Percentiles rank a stretch among this genome's conserved stretches.
Evolutionary conservation across 2,888 invertebrate genomes (phyloP).

Genomic region (Drosophila colorata): DNA sequence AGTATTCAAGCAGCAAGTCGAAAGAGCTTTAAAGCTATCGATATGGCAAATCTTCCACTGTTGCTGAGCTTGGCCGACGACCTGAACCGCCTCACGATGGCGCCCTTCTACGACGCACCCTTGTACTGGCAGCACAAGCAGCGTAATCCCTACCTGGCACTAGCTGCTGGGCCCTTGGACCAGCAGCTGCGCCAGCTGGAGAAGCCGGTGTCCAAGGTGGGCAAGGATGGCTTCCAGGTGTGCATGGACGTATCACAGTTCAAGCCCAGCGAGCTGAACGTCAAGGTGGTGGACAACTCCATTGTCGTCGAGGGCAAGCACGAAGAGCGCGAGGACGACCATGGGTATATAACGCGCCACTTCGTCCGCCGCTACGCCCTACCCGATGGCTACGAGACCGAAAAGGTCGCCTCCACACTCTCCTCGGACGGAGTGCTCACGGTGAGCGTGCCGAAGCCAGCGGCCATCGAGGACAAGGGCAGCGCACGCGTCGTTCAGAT

Average conservation of each 20-base stretch:
- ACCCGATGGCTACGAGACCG: slow-evolving; percentile 89
- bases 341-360: slow-evolving; percentile 92
- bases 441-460: slow-evolving; percentile 88
- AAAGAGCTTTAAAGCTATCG: neutral
- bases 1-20: slow-evolving; percentile 1
- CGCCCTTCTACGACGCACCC: slow-evolving; percentile 61
- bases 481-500: slow-evolving; percentile 87
- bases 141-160: slow-evolving; percentile 50
- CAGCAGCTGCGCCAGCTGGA: slow-evolving; percentile 64
- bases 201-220: slow-evolving; percentile 78
- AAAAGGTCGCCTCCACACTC: slow-evolving; percentile 90
- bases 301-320: slow-evolving; percentile 90
- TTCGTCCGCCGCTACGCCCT: slow-evolving; percentile 90
- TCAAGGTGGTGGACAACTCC: slow-evolving; percentile 89
- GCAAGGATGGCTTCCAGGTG: slow-evolving; percentile 90
- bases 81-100: slow-evolving; percentile 63
- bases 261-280: slow-evolving; percentile 89
- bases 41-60: slow-evolving; percentile 73
- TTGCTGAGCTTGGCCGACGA: slow-evolving; percentile 73
- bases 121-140: slow-evolving; percentile 52
- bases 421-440: slow-evolving; percentile 93
- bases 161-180: slow-evolving; percentile 52
- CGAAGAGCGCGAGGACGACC: slow-evolving; percentile 90
- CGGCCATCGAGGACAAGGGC: slow-evolving; percentile 74
- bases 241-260: slow-evolving; percentile 90